These are phyloP conservation scores for Brachionus paranguensis DNA, from an alignment of 1,140 invertebrate species.

Conservation along the genomic window DNA sequence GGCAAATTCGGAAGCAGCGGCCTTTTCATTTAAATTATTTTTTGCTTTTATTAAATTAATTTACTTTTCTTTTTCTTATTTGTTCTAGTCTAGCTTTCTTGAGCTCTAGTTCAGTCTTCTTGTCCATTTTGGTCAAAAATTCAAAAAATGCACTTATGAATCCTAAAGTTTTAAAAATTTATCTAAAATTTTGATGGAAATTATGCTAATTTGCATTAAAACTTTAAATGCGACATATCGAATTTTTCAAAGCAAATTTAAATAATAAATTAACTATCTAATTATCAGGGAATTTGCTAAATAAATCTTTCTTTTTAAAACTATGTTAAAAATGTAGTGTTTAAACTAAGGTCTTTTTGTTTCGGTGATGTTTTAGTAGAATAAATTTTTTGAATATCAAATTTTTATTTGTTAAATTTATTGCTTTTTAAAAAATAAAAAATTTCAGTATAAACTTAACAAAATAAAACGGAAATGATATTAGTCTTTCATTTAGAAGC, in stretches of 20 bases:
- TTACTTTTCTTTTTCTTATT: slow-evolving; percentile 35
- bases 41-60: background rate
- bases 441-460: background rate
- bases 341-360: background rate
- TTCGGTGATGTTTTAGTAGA: background rate
- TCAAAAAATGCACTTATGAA: background rate
- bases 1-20: background rate
- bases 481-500: background rate
- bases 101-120: slow-evolving; percentile 17
- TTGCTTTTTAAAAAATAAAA: background rate
- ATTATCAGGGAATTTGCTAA: too few relatives aligned
- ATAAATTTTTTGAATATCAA: background rate
- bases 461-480: background rate
- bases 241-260: background rate
- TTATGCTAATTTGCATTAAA: background rate
- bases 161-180: background rate
- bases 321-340: background rate
- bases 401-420: background rate
- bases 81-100: slow-evolving; percentile 25
- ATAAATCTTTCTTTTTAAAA: too few relatives aligned
- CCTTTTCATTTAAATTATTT: background rate
- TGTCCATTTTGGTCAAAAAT: slow-evolving; percentile 14
- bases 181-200: background rate
- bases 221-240: background rate
- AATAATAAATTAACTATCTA: too few relatives aligned